Evolutionary conservation across 2,797 vertebrate species (phyloP).

Genomic region (Cyprinodon diabolis): DNA sequence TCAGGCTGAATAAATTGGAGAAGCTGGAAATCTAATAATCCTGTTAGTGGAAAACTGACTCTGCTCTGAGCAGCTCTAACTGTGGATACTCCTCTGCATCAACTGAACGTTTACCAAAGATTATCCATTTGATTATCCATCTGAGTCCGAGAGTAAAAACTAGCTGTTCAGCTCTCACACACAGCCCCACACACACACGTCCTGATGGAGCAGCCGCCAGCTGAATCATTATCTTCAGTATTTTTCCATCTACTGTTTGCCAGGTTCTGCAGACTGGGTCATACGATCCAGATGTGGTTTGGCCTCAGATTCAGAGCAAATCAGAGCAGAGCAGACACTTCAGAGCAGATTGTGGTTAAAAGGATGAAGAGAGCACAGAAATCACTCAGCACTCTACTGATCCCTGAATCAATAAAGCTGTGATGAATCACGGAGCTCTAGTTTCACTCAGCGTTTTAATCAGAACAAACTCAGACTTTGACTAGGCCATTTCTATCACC

Average conservation of each 20-base stretch:
- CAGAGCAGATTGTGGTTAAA: conserved; percentile 14
- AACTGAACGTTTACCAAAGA: conserved; percentile 28
- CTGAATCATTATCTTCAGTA: conserved; percentile 78
- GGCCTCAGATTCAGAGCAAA: conserved; percentile 56
- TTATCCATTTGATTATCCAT: conserved; percentile 36
- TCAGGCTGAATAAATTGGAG: neutral
- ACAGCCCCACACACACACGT: neutral
- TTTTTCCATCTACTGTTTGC: conserved; percentile 78
- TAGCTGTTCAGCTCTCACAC: neutral
- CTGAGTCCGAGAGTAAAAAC: conserved; percentile 24
- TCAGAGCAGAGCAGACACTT: conserved; percentile 36
- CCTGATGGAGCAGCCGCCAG: conserved; percentile 45
- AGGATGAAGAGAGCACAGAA: conserved; percentile 31
- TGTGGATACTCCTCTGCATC: conserved; percentile 18
- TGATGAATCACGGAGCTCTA: neutral
- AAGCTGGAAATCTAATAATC: neutral
- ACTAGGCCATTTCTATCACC: neutral
- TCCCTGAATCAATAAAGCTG: neutral
- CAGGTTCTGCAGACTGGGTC: conserved; percentile 75
- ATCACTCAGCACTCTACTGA: neutral
- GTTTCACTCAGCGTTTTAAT: neutral
- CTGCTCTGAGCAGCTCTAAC: neutral
- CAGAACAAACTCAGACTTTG: neutral
- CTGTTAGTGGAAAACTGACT: neutral
- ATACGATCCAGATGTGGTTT: conserved; percentile 81